A percentile compares a stretch with the other conserved stretches of the same genome.
phyloP scores from a whole-genome alignment of 2,113 vertebrate genomes.

The Struthidea cinerea region DNA sequence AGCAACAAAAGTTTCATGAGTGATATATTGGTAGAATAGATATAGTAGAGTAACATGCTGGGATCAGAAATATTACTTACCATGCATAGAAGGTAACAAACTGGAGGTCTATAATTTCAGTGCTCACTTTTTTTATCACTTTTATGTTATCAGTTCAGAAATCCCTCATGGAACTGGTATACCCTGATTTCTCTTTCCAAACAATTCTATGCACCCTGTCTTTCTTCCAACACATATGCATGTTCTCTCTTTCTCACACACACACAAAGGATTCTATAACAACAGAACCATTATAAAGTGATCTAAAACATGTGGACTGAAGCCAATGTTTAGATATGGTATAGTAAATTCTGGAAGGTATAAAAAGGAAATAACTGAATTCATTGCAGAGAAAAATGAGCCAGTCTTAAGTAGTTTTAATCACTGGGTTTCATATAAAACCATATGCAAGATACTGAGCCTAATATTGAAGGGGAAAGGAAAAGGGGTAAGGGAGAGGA shows the following conservation, averaged over 20 bases:
- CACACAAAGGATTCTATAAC: constrained; percentile 51
- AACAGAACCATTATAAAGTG: constrained; percentile 62
- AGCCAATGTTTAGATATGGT: constrained; percentile 68
- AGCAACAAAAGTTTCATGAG: not conserved
- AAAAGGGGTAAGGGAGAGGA: not conserved
- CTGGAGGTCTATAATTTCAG: not conserved
- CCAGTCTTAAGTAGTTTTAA: constrained; percentile 46
- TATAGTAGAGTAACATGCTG: not conserved
- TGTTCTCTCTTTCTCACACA: constrained; percentile 34
- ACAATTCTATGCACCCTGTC: constrained; percentile 37
- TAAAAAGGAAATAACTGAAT: constrained; percentile 64
- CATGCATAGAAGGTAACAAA: not conserved
- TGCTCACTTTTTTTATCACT: not conserved
- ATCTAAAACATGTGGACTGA: constrained; percentile 67
- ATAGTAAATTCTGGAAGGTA: constrained; percentile 64
- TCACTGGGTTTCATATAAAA: constrained; percentile 41
- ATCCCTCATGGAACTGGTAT: constrained; percentile 39
- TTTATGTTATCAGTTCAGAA: constrained; percentile 17
- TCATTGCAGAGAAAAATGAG: constrained; percentile 59
- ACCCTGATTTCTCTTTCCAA: constrained; percentile 28
- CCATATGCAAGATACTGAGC: constrained; percentile 3
- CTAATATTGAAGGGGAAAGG: not conserved
- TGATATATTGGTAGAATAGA: not conserved
- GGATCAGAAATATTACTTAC: constrained; percentile 14
- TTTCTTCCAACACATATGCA: constrained; percentile 39